Base-by-base conservation (phyloP, 2,113 vertebrate genomes). In the Uria aalge region DNA sequence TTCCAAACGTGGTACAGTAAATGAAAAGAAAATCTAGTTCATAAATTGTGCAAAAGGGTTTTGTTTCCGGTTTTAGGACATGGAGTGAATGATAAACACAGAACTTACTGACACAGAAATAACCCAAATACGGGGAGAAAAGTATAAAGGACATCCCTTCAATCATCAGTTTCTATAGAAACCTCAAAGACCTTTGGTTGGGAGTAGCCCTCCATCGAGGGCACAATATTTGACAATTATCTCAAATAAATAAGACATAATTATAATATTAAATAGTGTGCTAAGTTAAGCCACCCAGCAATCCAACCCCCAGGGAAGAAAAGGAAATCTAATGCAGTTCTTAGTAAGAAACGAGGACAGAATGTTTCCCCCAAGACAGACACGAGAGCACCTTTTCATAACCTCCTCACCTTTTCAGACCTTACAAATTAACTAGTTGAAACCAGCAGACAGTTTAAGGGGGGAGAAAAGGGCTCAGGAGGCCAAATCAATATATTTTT, bases 121-220 rank as follows among this genome's bases (percentile, higher is more conserved):
- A 98, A 99, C 98, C 97, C 98, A 97, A 97, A 97, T 94, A 98
- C 96, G 88, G 97, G 98, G 97, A 95, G 92, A 90, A 97, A 97
- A 95, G 93, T 97, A 97, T 97, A 97, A 97, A 96, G 97, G 98
- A 97, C 97, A 97, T 94, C 96, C 95, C 97, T 98, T 98, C 97
- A 96, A 98, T 97, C 97, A 98, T 96, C 98, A 98, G 98, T 98
- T 98, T 98, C 98, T 98, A 98, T 97, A 98, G 98, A 98, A 98
- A 98, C 98, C 94, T 98, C 97, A 97, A 98, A 98, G 97, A 98
- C 97, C 98, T 98, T 98, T 98, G 98, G 98, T 97, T 98, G 98
- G 98, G 98, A 97, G 96, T 96, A 98, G 98, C 98, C 98, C 98
- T 98, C 98, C 97, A 98, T 97, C 97, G 98, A 98, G 98, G 98